A percentile compares a stretch with the other conserved stretches of the same genome.
Evolutionary conservation across 2,797 vertebrate genomes (phyloP).

Genomic region (Lacerta agilis): DNA sequence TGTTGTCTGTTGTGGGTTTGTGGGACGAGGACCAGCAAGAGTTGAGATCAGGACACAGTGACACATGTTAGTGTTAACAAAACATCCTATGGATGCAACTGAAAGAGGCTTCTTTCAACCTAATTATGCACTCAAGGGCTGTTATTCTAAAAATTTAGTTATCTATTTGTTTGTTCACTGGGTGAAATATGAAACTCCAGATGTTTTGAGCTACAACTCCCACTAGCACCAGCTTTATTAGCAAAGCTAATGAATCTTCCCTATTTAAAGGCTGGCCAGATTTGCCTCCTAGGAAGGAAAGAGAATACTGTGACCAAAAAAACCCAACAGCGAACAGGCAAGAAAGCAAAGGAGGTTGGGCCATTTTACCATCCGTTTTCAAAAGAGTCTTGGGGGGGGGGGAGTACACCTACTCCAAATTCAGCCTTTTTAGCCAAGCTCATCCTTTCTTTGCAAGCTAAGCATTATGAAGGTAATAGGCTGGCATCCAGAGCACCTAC

Average conservation of each 20-base stretch:
- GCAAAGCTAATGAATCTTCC: background rate
- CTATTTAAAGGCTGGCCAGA: background rate
- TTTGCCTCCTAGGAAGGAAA: background rate
- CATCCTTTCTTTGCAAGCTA: constrained; percentile 33
- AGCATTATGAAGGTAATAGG: background rate
- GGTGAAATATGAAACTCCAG: no score
- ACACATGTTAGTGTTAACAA: background rate
- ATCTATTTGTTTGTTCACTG: no score
- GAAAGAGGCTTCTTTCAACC: background rate
- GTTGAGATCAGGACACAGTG: background rate
- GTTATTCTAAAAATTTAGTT: no score
- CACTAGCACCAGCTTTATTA: no score
- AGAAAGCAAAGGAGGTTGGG: constrained; percentile 7
- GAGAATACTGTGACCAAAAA: background rate
- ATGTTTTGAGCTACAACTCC: no score
- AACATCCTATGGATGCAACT: background rate
- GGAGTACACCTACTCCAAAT: constrained; percentile 28
- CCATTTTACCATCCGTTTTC: constrained; percentile 35
- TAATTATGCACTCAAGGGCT: no score
- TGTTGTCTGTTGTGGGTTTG: no score
- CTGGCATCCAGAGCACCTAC: background rate
- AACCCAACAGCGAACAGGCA: background rate
- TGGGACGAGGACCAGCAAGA: background rate
- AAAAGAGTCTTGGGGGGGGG: background rate
- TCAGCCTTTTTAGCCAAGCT: constrained; percentile 42